A percentile compares a stretch with the other conserved stretches of the same genome.
Conservation (phyloP, 2,888 invertebrate genomes). For the Tortrix viridana region DNA sequence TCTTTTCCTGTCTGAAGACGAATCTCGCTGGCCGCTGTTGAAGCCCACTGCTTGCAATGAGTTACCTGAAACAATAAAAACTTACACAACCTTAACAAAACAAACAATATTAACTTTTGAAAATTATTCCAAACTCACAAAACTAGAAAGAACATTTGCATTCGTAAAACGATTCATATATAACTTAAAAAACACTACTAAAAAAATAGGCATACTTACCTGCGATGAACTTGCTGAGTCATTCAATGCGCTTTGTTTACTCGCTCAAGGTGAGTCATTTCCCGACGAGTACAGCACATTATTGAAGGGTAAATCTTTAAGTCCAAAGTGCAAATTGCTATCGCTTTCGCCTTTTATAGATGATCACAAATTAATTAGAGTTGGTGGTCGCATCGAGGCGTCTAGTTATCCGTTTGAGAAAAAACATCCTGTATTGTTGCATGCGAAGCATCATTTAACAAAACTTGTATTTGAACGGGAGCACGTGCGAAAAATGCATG, state of each 20-base stretch:
- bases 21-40: slow-evolving; percentile 22
- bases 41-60: slow-evolving; percentile 10
- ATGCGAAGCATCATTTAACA: slow-evolving; percentile 17
- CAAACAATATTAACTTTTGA: slow-evolving; percentile 1
- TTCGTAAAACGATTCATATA: slow-evolving; percentile 23
- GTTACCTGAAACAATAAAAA: slow-evolving; percentile 9
- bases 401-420: slow-evolving; percentile 22
- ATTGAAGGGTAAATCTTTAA: slow-evolving; percentile 31
- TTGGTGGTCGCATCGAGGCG: slow-evolving; percentile 37
- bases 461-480: slow-evolving; percentile 33
- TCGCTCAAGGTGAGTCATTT: slow-evolving; percentile 39
- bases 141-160: slow-evolving; percentile 21
- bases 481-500: slow-evolving; percentile 30
- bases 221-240: slow-evolving; percentile 39
- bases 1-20: slow-evolving; percentile 18
- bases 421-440: slow-evolving; percentile 26
- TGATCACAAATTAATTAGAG: slow-evolving; percentile 24
- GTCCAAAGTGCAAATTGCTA: slow-evolving; percentile 39
- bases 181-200: slow-evolving; percentile 18
- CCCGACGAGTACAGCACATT: slow-evolving; percentile 35
- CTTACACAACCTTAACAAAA: too few relatives aligned
- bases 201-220: slow-evolving; percentile 11
- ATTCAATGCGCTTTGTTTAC: slow-evolving; percentile 37
- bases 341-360: slow-evolving; percentile 41
- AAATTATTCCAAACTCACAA: slow-evolving; percentile 9